phyloP scores from a whole-genome alignment of 2,113 vertebrate species.

The Acinonyx jubatus region DNA sequence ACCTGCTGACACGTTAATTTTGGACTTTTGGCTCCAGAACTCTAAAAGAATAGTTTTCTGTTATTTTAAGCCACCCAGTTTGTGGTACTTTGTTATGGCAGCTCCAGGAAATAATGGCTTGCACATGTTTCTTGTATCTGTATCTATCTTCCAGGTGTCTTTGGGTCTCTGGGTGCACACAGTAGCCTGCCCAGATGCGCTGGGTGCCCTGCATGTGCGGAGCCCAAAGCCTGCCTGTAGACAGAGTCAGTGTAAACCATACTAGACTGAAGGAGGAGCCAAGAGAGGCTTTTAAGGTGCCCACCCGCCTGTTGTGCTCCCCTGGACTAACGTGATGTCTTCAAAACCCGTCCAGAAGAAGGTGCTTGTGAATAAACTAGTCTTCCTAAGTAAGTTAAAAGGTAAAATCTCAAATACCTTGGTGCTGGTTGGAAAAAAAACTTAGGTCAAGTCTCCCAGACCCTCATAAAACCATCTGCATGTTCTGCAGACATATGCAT shows the following conservation, averaged over 20 bases:
- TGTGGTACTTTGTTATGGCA: background rate
- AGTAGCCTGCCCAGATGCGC: accelerated
- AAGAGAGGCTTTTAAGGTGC: background rate
- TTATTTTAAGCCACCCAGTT: background rate
- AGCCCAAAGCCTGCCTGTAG: background rate
- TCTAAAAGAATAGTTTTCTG: background rate
- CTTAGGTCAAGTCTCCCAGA: background rate
- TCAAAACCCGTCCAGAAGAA: background rate
- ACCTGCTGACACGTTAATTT: background rate
- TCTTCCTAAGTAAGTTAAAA: background rate
- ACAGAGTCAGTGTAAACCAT: background rate
- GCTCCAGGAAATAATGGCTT: background rate
- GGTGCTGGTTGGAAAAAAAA: background rate
- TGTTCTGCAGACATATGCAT: accelerated
- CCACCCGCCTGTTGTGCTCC: background rate
- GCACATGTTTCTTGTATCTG: background rate
- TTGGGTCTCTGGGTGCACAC: background rate
- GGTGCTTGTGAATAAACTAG: background rate
- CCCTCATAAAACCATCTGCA: background rate
- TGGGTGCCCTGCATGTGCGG: background rate
- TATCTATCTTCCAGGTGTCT: background rate
- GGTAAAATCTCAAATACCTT: background rate
- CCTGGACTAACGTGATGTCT: background rate
- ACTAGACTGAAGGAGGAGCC: background rate
- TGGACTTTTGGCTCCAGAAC: background rate